These are phyloP conservation scores for Pachydiplax longipennis DNA, from an alignment of 2,888 invertebrate species.

Conservation along the genomic window DNA sequence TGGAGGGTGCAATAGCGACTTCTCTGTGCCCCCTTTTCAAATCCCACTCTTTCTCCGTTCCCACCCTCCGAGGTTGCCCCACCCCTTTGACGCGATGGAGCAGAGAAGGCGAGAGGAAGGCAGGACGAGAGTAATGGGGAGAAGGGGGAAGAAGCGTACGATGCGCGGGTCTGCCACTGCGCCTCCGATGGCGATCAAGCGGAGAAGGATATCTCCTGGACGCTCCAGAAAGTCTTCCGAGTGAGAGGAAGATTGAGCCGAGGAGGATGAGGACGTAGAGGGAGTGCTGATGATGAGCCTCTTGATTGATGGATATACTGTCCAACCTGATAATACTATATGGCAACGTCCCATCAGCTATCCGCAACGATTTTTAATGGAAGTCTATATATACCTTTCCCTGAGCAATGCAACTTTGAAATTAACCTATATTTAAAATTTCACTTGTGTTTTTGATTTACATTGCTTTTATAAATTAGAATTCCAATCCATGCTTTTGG, in stretches of 20 bases:
- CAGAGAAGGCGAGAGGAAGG: slow-evolving; percentile 51
- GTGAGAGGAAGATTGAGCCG: not conserved
- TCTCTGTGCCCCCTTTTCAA: not conserved
- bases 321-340: too few species aligned
- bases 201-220: not conserved
- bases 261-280: not conserved
- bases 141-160: not conserved
- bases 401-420: too few species aligned
- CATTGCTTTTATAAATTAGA: too few species aligned
- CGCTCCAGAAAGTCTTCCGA: slow-evolving; percentile 47
- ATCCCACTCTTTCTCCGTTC: not conserved
- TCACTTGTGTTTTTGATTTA: too few species aligned
- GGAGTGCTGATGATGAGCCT: not conserved
- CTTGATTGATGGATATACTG: too few species aligned
- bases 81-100: slow-evolving; percentile 47
- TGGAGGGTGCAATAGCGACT: not conserved
- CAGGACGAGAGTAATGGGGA: slow-evolving; percentile 54
- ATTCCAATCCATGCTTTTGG: too few species aligned
- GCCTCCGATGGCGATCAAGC: not conserved
- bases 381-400: too few species aligned
- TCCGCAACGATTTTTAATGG: too few species aligned
- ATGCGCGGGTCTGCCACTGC: not conserved
- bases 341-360: not conserved
- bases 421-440: too few species aligned
- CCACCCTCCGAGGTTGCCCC: not conserved